Base-by-base conservation (phyloP, 2,888 invertebrate species). In the Linyphia triangularis region DNA sequence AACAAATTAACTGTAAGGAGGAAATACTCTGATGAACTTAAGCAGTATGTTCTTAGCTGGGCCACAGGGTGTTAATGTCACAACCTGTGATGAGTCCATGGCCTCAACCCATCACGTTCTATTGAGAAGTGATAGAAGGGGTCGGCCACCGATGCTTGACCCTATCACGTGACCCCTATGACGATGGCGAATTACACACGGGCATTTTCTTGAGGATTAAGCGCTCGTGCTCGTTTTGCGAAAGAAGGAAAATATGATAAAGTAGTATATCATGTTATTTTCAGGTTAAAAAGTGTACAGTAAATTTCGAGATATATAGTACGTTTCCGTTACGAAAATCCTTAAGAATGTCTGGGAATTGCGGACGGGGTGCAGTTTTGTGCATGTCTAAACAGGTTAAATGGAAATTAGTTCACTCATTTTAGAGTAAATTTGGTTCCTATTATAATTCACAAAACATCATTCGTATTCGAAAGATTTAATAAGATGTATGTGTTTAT, bases 111-210 rank as follows among this genome's bases (percentile, higher is more conserved):
- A 33, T 37, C 51, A 51, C 75, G 37, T 43, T 63, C 51, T 70
- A 78, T 85, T 63, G 78, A 85, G 77, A 78, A 78, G 72, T 85
- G 85, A 85, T 85, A 61, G 85, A 85, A 85, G 69, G 85, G 85
- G 85, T 85, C 77, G 85, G 85, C 72, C 85, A 85, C 61, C 85
- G 30, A 51, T 72, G 78, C 30, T 70, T 72, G 85, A 85, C 43
- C 78, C 72, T n/a, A 9, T 19, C 43, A 19, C 1, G 10, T 73
- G 37, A 73, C 83, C 65, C 51, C 19, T 13, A 65, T n/a, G 61
- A 65, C 65, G 30, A 81, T 59, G 69, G 57, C 33, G 57, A 59
- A 59, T 81, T 59, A 57, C 69, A 70, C 69, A 81, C 19, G 22
- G 79, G 77, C 40, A 57, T 67, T 79, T 79, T 81, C 28, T 59